Evolutionary conservation across 1,140 invertebrate species (phyloP), one percentile per base, ranked within the genome.

Genomic region (Drosophila biarmipes): DNA sequence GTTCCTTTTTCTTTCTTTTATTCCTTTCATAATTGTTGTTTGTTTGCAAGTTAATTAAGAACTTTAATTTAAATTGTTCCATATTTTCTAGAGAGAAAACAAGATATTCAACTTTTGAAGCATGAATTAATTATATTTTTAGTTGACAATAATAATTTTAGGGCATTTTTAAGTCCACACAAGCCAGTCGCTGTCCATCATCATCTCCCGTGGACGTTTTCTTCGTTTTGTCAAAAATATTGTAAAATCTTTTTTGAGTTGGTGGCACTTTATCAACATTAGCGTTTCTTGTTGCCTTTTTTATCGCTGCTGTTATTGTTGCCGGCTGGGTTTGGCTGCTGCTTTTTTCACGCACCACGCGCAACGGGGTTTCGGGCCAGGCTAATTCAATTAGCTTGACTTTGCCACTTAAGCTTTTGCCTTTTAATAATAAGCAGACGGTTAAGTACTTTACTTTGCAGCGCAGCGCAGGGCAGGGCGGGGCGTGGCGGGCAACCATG

Each of bases 321-420:
- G 35, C 19, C 35, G 29, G 29, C 29, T 31, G 31, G 15, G 35
- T 11, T 34, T 37, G 24, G 49, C 34, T 37, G 55, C 71, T 73
- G 74, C 74, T 63, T 78, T 86, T 85, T 87, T 81, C 71, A 76
- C 82, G 82, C 78, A 78, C 54, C 82, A 69, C 62, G 79, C 74
- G 46, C 69, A 73, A 48, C 31, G 40, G 55, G 48, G 12, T 29
- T 49, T 49, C 17, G 56, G 46, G 62, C 78, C 71, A 78, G 78
- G 82, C 74, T 86, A 86, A 86, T 86, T 86, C 78, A 86, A 86
- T 86, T 86, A 87, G 75, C 82, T 87, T 86, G 82, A 87, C 82
- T 87, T 77, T 87, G 78, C 82, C 82, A 87, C 82, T 86, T 86
- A 87, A 87, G 78, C 82, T 87, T 69, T 69, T 85, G 67, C 82